Percentiles rank a stretch among this genome's conserved stretches.
phyloP scores from a whole-genome alignment of 2,113 vertebrate genomes.

The Larimichthys crocea region DNA sequence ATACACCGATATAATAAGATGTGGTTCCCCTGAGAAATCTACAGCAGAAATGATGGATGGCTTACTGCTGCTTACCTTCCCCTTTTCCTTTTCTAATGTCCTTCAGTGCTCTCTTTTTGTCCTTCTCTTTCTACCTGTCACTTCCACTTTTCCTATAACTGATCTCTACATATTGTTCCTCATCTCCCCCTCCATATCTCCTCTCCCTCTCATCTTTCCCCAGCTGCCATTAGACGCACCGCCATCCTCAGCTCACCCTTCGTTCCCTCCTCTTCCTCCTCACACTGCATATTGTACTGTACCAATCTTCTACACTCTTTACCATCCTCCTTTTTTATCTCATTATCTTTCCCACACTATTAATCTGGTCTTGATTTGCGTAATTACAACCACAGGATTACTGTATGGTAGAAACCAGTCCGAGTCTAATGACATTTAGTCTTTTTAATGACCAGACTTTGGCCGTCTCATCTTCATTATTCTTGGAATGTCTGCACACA shows the following conservation, averaged over 20 bases:
- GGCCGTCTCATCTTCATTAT: neutral
- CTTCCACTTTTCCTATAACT: slow-evolving; percentile 12
- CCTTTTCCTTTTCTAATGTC: neutral
- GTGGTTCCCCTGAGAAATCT: slow-evolving; percentile 19
- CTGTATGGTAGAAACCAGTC: neutral
- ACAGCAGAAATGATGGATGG: slow-evolving; percentile 48
- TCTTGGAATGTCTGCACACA: neutral
- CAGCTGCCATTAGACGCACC: neutral
- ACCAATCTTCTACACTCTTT: neutral
- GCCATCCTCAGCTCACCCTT: neutral
- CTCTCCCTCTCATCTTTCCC: neutral
- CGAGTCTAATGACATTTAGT: neutral
- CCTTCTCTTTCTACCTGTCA: slow-evolving; percentile 12
- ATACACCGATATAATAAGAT: slow-evolving; percentile 21
- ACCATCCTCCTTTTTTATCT: slow-evolving; percentile 12
- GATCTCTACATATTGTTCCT: slow-evolving; percentile 3
- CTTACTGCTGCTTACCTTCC: slow-evolving; percentile 1
- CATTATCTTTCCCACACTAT: slow-evolving; percentile 10
- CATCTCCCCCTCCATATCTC: neutral
- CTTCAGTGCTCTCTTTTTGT: neutral
- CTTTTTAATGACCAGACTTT: neutral
- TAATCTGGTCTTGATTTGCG: slow-evolving; percentile 1
- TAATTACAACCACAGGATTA: slow-evolving; percentile 24
- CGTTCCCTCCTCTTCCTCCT: neutral
- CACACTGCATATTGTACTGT: too few relatives aligned